A percentile compares a stretch with the other conserved stretches of the same genome.
Evolutionary conservation across 2,797 vertebrate genomes (phyloP).

Genomic region (Molothrus aeneus): DNA sequence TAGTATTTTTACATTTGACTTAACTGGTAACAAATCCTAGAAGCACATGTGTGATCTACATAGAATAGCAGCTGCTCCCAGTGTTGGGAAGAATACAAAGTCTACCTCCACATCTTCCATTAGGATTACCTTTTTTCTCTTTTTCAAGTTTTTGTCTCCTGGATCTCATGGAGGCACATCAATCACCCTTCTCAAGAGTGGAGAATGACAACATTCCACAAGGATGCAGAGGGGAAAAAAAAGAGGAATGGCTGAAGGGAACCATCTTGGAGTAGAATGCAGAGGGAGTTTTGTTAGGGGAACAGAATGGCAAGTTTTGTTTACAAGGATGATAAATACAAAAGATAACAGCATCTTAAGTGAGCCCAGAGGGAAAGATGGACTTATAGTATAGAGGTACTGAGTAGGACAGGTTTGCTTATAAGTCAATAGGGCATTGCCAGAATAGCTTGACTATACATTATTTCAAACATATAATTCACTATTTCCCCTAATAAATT

Average conservation of each 20-base stretch:
- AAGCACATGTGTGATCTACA: background rate
- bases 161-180: background rate
- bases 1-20: background rate
- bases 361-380: background rate
- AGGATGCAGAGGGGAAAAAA: background rate
- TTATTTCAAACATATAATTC: slow-evolving; percentile 18
- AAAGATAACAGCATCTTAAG: background rate
- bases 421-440: background rate
- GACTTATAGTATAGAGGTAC: background rate
- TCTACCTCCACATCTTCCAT: background rate
- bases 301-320: background rate
- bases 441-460: background rate
- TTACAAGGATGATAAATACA: background rate
- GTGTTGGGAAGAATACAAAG: background rate
- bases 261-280: background rate
- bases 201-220: background rate
- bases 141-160: background rate
- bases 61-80: background rate
- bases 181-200: background rate
- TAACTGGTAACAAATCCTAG: background rate
- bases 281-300: background rate
- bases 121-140: background rate
- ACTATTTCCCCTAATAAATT: slow-evolving; percentile 15
- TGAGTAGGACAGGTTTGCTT: background rate
- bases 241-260: background rate